Percentiles rank a stretch among this genome's conserved stretches.
Conservation (phyloP, 2,113 vertebrate species). For the Phoenicopterus ruber region DNA sequence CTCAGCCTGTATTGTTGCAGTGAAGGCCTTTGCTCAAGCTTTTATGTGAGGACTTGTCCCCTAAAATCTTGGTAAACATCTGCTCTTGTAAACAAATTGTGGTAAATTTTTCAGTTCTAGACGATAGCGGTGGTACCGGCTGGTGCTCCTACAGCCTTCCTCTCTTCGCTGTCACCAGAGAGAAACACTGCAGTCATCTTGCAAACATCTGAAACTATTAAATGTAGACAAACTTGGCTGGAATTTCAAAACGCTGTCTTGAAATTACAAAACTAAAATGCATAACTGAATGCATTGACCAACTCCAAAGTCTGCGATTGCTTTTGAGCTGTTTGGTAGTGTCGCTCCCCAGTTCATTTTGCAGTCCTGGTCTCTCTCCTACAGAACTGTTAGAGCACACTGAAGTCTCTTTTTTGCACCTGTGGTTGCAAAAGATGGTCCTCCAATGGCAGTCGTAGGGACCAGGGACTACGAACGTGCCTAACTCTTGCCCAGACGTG, state of each 20-base stretch:
- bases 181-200: neutral
- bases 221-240: neutral
- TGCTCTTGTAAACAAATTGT: neutral
- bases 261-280: neutral
- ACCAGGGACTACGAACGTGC: neutral
- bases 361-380: neutral
- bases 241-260: neutral
- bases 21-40: neutral
- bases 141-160: neutral
- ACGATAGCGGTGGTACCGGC: accelerated
- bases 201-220: neutral
- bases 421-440: neutral
- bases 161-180: neutral
- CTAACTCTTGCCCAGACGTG: neutral
- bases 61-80: neutral
- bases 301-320: neutral
- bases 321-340: neutral
- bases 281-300: neutral
- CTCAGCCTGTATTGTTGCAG: neutral
- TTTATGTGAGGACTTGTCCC: neutral
- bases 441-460: accelerated
- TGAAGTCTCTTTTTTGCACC: neutral
- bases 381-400: neutral
- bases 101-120: neutral
- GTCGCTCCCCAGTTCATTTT: neutral